A percentile compares a stretch with the other conserved stretches of the same genome.
phyloP scores from a whole-genome alignment of 2,888 invertebrate species.

The Hyposoter dolosus region DNA sequence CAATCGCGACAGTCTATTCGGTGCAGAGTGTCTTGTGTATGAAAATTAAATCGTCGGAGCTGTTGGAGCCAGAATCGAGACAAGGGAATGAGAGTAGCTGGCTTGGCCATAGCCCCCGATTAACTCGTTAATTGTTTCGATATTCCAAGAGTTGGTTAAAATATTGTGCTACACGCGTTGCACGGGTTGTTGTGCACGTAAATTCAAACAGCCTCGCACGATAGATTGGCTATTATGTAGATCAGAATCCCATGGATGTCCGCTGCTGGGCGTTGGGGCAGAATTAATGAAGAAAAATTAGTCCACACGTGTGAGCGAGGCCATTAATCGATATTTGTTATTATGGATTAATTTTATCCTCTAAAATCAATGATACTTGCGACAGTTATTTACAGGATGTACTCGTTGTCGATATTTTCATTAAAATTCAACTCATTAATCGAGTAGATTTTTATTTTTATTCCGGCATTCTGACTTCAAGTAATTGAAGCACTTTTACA shows the following conservation, averaged over 20 bases:
- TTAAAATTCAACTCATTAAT: background rate
- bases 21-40: background rate
- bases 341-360: background rate
- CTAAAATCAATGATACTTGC: background rate
- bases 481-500: background rate
- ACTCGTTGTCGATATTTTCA: background rate
- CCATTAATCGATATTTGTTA: background rate
- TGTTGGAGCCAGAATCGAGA: background rate
- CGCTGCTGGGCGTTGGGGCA: background rate
- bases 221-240: constrained; percentile 17
- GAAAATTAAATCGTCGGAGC: background rate
- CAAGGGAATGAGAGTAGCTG: background rate
- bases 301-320: background rate
- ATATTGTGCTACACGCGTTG: constrained; percentile 33
- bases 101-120: constrained; percentile 32
- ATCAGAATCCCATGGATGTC: background rate
- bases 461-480: background rate
- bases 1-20: background rate
- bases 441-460: background rate
- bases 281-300: background rate
- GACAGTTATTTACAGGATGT: background rate
- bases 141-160: constrained; percentile 45
- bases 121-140: constrained; percentile 64
- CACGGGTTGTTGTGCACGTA: background rate
- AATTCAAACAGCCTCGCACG: background rate